phyloP scores from a whole-genome alignment of 64 coral and sea anemone genomes.

The Anthopleura sola region DNA sequence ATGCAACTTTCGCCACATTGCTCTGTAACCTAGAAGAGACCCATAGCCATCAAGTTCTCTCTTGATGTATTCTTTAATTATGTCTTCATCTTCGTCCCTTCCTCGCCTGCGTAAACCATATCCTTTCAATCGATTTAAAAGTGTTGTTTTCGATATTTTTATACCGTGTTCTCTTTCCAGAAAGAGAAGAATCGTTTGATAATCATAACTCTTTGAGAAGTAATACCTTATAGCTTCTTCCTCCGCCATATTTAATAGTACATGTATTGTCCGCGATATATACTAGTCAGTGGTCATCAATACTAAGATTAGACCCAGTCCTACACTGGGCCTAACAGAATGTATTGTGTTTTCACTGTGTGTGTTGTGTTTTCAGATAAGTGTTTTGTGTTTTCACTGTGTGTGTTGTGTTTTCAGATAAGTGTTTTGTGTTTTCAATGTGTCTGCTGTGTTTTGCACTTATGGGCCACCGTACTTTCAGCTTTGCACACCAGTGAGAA shows the following conservation, averaged over 20 bases:
- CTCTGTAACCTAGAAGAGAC: slow-evolving; percentile 12
- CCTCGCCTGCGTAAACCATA: slow-evolving; percentile 14
- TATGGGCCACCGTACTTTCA: too few relatives aligned
- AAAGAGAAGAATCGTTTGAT: not conserved
- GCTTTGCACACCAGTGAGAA: too few relatives aligned
- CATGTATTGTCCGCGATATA: not conserved
- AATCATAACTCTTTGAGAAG: not conserved
- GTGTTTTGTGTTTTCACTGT: too few relatives aligned
- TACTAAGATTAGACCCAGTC: not conserved
- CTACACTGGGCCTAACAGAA: not conserved
- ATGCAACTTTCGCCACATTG: slow-evolving; percentile 30
- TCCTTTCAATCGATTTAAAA: not conserved
- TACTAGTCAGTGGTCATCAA: slow-evolving; percentile 19
- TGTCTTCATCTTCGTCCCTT: slow-evolving; percentile 13
- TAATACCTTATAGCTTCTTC: not conserved
- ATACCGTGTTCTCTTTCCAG: slow-evolving; percentile 31
- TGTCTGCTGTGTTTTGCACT: too few relatives aligned
- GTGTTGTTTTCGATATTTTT: slow-evolving; percentile 32
- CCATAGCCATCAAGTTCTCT: slow-evolving; percentile 23
- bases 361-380: too few relatives aligned
- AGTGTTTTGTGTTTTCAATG: too few relatives aligned
- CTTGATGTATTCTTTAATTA: not conserved
- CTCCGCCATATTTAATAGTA: not conserved
- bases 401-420: too few relatives aligned
- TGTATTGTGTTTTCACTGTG: too few relatives aligned